These are phyloP conservation scores for Dioctria linearis DNA, from an alignment of 2,888 invertebrate genomes.

Conservation along the genomic window DNA sequence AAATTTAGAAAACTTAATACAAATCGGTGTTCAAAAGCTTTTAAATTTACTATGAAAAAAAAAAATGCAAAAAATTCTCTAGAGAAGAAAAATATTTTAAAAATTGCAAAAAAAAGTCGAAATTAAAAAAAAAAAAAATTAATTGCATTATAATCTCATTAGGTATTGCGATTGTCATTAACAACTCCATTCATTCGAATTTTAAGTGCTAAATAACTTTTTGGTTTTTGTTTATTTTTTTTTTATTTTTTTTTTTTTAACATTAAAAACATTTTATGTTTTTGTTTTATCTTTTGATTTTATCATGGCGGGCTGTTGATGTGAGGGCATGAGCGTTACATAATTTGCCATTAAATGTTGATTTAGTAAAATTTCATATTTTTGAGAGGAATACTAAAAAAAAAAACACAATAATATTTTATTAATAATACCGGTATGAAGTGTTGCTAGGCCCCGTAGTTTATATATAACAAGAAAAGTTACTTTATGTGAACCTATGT, in stretches of 20 bases:
- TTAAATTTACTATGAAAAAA: conserved; percentile 16
- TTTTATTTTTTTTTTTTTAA: conserved; percentile 30
- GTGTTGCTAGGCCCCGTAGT: conserved; percentile 33
- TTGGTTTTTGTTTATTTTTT: conserved; percentile 22
- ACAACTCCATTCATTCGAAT: conserved; percentile 44
- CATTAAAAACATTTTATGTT: neutral
- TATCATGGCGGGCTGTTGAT: conserved; percentile 48
- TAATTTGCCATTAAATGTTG: conserved; percentile 31
- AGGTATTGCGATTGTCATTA: conserved; percentile 51
- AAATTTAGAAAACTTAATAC: neutral
- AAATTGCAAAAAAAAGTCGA: conserved; percentile 21
- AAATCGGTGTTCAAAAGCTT: conserved; percentile 23
- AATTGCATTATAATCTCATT: conserved; percentile 44
- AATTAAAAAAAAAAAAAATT: conserved; percentile 13
- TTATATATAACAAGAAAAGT: neutral
- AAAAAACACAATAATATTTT: neutral
- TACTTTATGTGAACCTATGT: neutral
- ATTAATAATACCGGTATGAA: conserved; percentile 9
- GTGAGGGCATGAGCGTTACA: conserved; percentile 48
- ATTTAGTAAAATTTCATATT: conserved; percentile 2
- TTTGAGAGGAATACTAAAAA: neutral
- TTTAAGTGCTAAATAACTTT: conserved; percentile 34
- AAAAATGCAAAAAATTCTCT: neutral
- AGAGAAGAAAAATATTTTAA: neutral
- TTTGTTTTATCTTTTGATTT: neutral